phyloP scores from a whole-genome alignment of 53 echinoderm and acorn worm species.

The Hippasteria phrygiana region DNA sequence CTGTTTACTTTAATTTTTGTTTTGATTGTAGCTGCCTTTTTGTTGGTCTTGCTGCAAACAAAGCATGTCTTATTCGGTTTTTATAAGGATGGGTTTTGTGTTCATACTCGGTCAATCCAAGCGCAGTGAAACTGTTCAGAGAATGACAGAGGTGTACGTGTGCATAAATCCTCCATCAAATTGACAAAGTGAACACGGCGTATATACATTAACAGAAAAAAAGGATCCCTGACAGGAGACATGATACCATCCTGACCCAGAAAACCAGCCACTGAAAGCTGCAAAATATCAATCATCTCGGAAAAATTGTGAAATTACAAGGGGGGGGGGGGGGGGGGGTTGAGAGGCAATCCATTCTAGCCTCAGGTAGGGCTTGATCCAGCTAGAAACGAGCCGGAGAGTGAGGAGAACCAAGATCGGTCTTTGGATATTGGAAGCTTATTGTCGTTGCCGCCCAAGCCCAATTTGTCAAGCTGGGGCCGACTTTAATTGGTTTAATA shows the following conservation, averaged over 20 bases:
- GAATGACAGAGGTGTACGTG: background rate
- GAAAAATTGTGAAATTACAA: constrained; percentile 48
- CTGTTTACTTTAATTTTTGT: no score
- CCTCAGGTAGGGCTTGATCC: background rate
- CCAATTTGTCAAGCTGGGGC: constrained; percentile 36
- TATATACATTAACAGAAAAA: background rate
- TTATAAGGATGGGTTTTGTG: no score
- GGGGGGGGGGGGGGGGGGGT: background rate
- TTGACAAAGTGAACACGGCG: constrained; percentile 20
- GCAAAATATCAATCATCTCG: constrained; percentile 55
- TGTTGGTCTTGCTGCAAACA: no score
- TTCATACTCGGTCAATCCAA: background rate
- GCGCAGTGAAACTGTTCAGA: background rate
- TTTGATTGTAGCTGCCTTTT: no score
- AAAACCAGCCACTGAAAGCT: constrained; percentile 20
- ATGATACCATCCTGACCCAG: constrained; percentile 45
- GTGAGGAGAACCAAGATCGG: background rate
- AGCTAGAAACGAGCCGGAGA: background rate
- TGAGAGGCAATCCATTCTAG: background rate
- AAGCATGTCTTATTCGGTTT: no score
- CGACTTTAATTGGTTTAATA: constrained; percentile 40
- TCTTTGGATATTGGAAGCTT: constrained; percentile 17
- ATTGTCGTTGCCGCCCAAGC: background rate
- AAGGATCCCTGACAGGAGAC: background rate
- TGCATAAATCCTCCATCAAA: constrained; percentile 14